Conservation (phyloP, 2,888 invertebrate genomes). For the Hipparchia semele region DNA sequence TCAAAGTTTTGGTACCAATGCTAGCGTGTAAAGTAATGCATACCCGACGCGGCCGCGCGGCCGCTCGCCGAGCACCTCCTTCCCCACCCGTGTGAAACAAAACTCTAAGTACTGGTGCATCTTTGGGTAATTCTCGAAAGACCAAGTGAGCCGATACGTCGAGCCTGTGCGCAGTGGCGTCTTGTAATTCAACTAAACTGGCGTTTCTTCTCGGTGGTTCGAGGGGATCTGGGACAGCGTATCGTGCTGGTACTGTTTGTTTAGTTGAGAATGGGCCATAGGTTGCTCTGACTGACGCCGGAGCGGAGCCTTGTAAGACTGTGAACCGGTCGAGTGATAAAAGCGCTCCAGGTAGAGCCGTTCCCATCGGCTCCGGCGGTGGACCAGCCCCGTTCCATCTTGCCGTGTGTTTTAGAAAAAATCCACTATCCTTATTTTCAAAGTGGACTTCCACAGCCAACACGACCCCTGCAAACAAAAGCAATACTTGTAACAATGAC, state of each 20-base stretch:
- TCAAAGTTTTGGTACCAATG: constrained; percentile 84
- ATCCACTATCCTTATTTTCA: constrained; percentile 95
- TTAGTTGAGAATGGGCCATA: constrained; percentile 98
- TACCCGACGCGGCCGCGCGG: constrained; percentile 87
- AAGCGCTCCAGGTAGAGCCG: constrained; percentile 85
- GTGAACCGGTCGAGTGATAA: constrained; percentile 94
- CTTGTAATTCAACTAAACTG: constrained; percentile 82
- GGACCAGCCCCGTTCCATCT: constrained; percentile 85
- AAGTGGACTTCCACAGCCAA: constrained; percentile 94
- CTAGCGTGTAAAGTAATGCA: constrained; percentile 92
- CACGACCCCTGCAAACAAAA: constrained; percentile 83
- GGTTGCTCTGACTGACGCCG: constrained; percentile 94
- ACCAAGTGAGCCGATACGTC: constrained; percentile 98
- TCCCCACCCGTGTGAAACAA: constrained; percentile 96
- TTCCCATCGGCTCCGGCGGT: constrained; percentile 72
- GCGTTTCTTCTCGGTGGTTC: constrained; percentile 85
- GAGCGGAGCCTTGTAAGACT: constrained; percentile 94
- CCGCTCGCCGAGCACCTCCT: constrained; percentile 89
- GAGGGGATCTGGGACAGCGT: constrained; percentile 93
- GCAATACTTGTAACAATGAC: constrained; percentile 47
- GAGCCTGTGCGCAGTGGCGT: constrained; percentile 88
- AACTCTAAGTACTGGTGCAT: constrained; percentile 95
- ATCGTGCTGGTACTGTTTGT: constrained; percentile 95
- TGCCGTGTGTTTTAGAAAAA: constrained; percentile 92
- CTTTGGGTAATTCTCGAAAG: constrained; percentile 92